Evolutionary conservation across 2,113 vertebrate genomes (phyloP).

Genomic region (Butastur rufipennis): DNA sequence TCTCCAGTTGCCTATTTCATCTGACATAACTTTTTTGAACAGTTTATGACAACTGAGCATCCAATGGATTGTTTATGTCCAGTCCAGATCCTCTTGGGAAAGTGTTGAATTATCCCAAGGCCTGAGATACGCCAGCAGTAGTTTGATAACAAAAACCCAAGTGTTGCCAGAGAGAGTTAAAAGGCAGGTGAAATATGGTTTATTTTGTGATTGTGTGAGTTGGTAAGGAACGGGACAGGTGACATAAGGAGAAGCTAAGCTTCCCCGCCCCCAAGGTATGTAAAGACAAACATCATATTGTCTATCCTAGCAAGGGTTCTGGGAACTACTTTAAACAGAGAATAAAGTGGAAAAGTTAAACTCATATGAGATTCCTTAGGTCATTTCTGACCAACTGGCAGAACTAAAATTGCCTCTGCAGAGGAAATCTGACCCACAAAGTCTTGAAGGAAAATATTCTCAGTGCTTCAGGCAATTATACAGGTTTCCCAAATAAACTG

Average conservation of each 20-base stretch:
- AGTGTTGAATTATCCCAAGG: background rate
- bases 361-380: background rate
- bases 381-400: background rate
- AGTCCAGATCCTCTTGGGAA: background rate
- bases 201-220: background rate
- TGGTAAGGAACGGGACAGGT: background rate
- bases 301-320: too few species aligned
- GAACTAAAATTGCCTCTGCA: background rate
- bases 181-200: background rate
- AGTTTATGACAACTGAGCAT: background rate
- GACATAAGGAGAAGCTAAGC: background rate
- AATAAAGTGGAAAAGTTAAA: background rate
- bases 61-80: background rate
- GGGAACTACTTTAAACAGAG: background rate
- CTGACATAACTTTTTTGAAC: background rate
- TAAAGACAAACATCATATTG: too few species aligned
- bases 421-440: background rate
- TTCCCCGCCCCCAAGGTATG: background rate
- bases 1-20: background rate
- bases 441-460: background rate
- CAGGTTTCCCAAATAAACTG: background rate
- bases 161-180: background rate
- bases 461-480: background rate
- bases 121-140: background rate
- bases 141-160: background rate